Conservation (phyloP, 2,888 invertebrate genomes). For the Folsomia manolachei region DNA sequence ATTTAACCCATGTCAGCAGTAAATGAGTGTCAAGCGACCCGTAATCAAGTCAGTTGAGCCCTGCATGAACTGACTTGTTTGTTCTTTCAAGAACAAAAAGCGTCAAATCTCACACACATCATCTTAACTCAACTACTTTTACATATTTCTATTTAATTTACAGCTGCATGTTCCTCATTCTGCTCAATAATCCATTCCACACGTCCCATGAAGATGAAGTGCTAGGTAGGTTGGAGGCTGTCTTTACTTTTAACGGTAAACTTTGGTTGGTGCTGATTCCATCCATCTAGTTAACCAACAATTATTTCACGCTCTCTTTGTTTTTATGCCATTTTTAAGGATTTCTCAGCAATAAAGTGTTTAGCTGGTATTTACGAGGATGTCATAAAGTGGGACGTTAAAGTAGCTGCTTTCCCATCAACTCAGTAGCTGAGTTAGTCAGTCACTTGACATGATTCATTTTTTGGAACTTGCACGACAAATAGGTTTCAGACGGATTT, state of each 20-base stretch:
- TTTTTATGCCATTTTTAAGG: constrained; percentile 18
- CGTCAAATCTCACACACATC: neutral
- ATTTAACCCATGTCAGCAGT: constrained; percentile 18
- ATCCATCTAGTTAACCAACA: no score
- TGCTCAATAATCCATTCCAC: neutral
- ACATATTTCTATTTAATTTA: neutral
- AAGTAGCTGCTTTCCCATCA: neutral
- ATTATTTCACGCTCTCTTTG: constrained; percentile 21
- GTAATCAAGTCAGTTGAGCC: no score
- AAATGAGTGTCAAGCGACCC: constrained; percentile 22
- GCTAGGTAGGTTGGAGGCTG: no score
- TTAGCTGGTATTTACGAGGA: constrained; percentile 18
- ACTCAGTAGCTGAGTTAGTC: no score
- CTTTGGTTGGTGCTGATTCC: neutral
- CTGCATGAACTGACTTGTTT: constrained; percentile 19
- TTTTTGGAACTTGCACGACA: neutral
- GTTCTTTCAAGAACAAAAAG: constrained; percentile 12
- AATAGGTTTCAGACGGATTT: neutral
- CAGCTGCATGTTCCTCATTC: neutral
- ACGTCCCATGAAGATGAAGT: neutral
- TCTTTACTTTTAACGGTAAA: neutral
- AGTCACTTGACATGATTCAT: constrained; percentile 4
- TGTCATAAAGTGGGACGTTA: constrained; percentile 18
- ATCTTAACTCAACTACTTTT: neutral
- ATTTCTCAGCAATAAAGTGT: constrained; percentile 15